Conservation (phyloP, 2,113 vertebrate genomes). For the Eleginops maclovinus region DNA sequence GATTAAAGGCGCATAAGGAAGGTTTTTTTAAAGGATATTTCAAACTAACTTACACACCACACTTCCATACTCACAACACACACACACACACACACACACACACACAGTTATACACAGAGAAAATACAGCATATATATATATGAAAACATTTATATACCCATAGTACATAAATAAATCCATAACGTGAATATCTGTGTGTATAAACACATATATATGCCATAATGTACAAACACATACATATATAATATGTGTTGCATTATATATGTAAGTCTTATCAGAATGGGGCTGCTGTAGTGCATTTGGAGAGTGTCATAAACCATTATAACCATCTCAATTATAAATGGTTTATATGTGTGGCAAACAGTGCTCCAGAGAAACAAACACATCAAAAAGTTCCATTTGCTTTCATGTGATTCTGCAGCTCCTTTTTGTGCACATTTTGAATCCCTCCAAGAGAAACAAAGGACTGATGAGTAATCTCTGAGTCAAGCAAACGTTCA, state of each 20-base stretch:
- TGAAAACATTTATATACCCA: slow-evolving; percentile 83
- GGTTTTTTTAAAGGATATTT: slow-evolving; percentile 26
- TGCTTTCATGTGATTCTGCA: slow-evolving; percentile 38
- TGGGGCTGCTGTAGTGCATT: slow-evolving; percentile 82
- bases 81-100: slow-evolving; percentile 49
- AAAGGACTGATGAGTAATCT: too few species aligned
- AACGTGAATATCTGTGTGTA: slow-evolving; percentile 79
- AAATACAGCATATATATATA: slow-evolving; percentile 82
- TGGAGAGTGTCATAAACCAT: slow-evolving; percentile 81
- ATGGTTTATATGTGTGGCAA: slow-evolving; percentile 70
- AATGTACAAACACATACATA: slow-evolving; percentile 84
- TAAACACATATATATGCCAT: slow-evolving; percentile 77
- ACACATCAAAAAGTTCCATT: slow-evolving; percentile 17
- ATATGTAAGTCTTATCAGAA: slow-evolving; percentile 78
- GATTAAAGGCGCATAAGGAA: slow-evolving; percentile 6
- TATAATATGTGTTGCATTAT: slow-evolving; percentile 85
- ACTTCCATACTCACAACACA: slow-evolving; percentile 18
- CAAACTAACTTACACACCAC: slow-evolving; percentile 19
- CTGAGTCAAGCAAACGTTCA: too few species aligned
- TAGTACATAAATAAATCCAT: slow-evolving; percentile 81
- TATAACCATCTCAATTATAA: slow-evolving; percentile 65
- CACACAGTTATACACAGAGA: slow-evolving; percentile 50
- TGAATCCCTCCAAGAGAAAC: slow-evolving; percentile 42
- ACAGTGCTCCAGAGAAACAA: slow-evolving; percentile 57
- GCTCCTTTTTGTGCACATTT: slow-evolving; percentile 65